phyloP scores from a whole-genome alignment of 2,888 invertebrate species.

The Tetrapedia diversipes region DNA sequence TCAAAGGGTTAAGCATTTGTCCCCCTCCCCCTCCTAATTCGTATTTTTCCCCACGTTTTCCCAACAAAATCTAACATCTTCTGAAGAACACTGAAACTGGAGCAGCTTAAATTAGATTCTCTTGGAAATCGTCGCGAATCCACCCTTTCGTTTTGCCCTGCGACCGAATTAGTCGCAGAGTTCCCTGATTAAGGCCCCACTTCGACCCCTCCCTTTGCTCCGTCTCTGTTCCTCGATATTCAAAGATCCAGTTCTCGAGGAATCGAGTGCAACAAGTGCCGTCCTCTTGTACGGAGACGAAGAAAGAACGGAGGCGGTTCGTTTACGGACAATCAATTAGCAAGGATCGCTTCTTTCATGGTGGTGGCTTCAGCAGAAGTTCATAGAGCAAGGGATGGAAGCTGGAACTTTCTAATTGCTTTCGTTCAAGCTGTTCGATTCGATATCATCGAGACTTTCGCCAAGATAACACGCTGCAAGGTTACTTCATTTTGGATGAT shows the following conservation, averaged over 20 bases:
- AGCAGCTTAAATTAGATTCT: neutral
- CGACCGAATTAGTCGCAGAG: slow-evolving; percentile 1
- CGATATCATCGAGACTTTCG: neutral
- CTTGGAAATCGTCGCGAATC: neutral
- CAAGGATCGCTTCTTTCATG: neutral
- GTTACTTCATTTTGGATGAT: slow-evolving; percentile 20
- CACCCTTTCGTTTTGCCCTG: neutral
- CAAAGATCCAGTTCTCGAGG: slow-evolving; percentile 9
- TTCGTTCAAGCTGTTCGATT: slow-evolving; percentile 7
- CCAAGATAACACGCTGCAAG: slow-evolving; percentile 5
- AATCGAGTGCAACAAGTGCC: slow-evolving; percentile 28
- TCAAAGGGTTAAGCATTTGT: no score
- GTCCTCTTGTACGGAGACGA: neutral
- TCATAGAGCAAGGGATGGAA: neutral
- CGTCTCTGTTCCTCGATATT: neutral
- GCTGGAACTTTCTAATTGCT: slow-evolving; percentile 31
- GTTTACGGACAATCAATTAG: slow-evolving; percentile 33
- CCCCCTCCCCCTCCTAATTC: neutral
- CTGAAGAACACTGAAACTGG: neutral
- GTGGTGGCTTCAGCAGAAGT: neutral
- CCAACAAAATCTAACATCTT: neutral
- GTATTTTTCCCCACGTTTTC: no score
- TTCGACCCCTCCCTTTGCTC: neutral
- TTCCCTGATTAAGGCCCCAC: neutral
- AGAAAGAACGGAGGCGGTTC: slow-evolving; percentile 7